Evolutionary conservation across 2,113 vertebrate genomes (phyloP), one percentile per base, ranked within the genome.

Genomic region (Tychaedon coryphoeus): DNA sequence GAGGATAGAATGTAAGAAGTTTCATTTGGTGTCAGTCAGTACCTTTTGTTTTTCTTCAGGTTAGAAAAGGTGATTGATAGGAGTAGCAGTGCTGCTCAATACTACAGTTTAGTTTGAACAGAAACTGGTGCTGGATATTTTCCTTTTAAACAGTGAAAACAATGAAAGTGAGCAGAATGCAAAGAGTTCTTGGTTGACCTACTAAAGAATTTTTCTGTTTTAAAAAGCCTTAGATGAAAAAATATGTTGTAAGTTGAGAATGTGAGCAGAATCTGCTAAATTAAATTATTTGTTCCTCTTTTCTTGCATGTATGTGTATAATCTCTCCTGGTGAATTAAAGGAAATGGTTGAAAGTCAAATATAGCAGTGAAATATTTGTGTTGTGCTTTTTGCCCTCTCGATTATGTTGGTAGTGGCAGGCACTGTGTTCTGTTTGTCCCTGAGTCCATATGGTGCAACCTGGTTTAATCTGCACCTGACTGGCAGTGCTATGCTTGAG

Each of bases 31-130:
- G 97, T 93, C 96, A 92, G 73, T 92, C 81, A 85, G 90, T 94
- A 90, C 91, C 83, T 95, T 94, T 76, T 73, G 50, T 72, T 66
- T 96, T 95, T 95, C 74, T 96, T 95, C 33, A 64, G 61, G 48
- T 96, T 95, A 82, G 65, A 95, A 94, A 97, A 94, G 91, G 72
- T 90, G 78, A 95, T 70, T 97, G 97, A 92, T 12, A 40, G 81
- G 38, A 94, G 88, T n/a, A 74, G 67, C 64, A 92, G 40, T 33
- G 14, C 60, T 93, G 53, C 51, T 97, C 20, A 9, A 34, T 69
- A 40, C 45, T 87, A 12, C 70, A 28, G 6, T 50, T 87, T 61
- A 88, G 69, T 75, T 56, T 79, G 90, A 92, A 86, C 65, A 96
- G 71, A 78, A 89, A 86, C 50, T 86, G 66, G 86, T 18, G 90